These are phyloP conservation scores for Pantherophis guttatus DNA, from an alignment of 2,113 vertebrate species.

Conservation along the genomic window DNA sequence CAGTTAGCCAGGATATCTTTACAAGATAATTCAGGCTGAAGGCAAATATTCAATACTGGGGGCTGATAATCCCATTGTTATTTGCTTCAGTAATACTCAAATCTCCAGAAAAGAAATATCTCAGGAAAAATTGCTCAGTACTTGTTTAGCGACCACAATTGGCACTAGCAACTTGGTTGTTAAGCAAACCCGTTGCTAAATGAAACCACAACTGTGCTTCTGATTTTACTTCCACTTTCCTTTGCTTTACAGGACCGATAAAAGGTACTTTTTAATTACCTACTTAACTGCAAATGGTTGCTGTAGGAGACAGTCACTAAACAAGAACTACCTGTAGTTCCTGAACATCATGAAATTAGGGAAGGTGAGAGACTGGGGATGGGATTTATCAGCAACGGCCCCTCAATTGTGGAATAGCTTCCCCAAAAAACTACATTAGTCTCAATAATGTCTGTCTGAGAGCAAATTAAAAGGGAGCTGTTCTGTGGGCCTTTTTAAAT, in stretches of 20 bases:
- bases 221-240: neutral
- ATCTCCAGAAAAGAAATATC: neutral
- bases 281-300: neutral
- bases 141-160: neutral
- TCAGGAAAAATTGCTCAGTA: neutral
- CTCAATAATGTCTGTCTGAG: neutral
- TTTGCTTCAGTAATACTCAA: neutral
- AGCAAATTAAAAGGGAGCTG: neutral
- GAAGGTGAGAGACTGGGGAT: neutral
- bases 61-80: conserved; percentile 64
- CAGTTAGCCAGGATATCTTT: conserved; percentile 77
- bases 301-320: neutral
- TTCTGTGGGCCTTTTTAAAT: neutral
- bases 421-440: neutral
- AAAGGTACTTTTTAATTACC: neutral
- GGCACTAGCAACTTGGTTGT: neutral
- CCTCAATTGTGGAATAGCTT: neutral
- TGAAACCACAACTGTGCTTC: neutral
- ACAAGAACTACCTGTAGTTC: neutral
- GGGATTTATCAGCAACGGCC: neutral
- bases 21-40: conserved; percentile 75
- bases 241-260: neutral
- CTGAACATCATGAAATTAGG: neutral
- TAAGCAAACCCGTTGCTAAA: neutral
- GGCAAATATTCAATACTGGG: conserved; percentile 66